phyloP scores from a whole-genome alignment of 2,113 vertebrate species.

The Raja brachyura region DNA sequence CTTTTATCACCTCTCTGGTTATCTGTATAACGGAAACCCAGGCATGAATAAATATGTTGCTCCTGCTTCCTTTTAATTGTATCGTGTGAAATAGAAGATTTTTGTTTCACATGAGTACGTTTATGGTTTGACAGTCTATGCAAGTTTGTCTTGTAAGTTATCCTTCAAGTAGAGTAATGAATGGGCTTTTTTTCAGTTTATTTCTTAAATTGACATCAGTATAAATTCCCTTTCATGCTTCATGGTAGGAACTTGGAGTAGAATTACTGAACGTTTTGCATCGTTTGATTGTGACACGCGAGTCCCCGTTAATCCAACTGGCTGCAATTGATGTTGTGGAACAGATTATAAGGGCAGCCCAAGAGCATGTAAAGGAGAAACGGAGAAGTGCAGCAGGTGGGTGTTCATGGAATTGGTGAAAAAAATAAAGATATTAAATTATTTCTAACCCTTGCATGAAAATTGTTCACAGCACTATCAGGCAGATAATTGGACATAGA shows the following conservation, averaged over 20 bases:
- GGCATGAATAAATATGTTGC: background rate
- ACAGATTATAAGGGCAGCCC: conserved; percentile 73
- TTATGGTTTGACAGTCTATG: background rate
- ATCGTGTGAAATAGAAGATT: background rate
- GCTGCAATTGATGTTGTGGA: conserved; percentile 73
- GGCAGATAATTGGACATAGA: background rate
- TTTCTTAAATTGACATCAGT: background rate
- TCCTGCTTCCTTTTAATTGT: background rate
- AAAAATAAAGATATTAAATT: too few relatives aligned
- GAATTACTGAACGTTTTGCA: conserved; percentile 84
- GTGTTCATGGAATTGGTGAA: background rate
- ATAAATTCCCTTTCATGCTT: conserved; percentile 43
- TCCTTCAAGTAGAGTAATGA: background rate
- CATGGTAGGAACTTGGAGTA: conserved; percentile 68
- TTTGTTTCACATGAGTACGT: background rate
- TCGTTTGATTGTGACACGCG: conserved; percentile 81
- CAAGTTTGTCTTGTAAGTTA: background rate
- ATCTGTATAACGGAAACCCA: background rate
- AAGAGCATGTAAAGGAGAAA: conserved; percentile 83
- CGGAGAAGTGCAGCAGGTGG: conserved; percentile 85
- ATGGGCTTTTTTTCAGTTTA: background rate
- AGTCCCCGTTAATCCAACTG: conserved; percentile 69
- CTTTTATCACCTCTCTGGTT: background rate
- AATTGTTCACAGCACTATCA: background rate
- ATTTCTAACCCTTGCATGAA: background rate